phyloP scores from a whole-genome alignment of 2,797 vertebrate genomes.

The Argentina silus region DNA sequence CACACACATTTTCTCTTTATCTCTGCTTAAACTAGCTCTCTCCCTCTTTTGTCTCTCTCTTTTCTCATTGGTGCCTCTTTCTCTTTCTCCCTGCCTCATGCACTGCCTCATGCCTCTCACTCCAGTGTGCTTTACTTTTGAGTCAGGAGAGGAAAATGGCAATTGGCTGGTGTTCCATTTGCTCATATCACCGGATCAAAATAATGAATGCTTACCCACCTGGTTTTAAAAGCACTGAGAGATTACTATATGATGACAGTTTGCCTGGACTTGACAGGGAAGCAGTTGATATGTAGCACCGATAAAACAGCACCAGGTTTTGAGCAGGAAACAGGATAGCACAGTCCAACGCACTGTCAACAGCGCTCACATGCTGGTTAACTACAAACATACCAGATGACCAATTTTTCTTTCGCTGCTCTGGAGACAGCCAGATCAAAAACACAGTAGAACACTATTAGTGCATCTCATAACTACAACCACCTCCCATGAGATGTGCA shows the following conservation, averaged over 20 bases:
- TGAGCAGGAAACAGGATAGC: constrained; percentile 34
- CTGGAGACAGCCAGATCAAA: constrained; percentile 47
- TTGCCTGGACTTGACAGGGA: constrained; percentile 1
- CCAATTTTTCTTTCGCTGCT: constrained; percentile 56
- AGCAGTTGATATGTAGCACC: not conserved
- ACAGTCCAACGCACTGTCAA: constrained; percentile 26
- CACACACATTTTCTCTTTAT: constrained; percentile 18
- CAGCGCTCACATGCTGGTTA: constrained; percentile 48
- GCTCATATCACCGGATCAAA: not conserved
- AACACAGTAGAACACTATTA: constrained; percentile 39
- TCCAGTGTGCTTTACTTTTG: no score
- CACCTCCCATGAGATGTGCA: not conserved
- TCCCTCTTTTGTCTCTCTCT: constrained; percentile 28
- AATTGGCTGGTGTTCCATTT: not conserved
- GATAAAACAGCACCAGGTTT: not conserved
- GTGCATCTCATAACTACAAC: constrained; percentile 8
- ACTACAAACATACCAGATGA: constrained; percentile 61
- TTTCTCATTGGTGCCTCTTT: constrained; percentile 33
- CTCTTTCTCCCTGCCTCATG: constrained; percentile 55
- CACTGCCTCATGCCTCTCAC: constrained; percentile 38
- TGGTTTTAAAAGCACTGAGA: not conserved
- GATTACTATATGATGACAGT: not conserved
- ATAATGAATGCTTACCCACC: constrained; percentile 4
- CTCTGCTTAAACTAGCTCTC: not conserved
- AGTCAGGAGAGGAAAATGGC: not conserved